Evolutionary conservation across 2,113 vertebrate genomes (phyloP), one percentile per base, ranked within the genome.

Genomic region (Eubucco bourcierii): DNA sequence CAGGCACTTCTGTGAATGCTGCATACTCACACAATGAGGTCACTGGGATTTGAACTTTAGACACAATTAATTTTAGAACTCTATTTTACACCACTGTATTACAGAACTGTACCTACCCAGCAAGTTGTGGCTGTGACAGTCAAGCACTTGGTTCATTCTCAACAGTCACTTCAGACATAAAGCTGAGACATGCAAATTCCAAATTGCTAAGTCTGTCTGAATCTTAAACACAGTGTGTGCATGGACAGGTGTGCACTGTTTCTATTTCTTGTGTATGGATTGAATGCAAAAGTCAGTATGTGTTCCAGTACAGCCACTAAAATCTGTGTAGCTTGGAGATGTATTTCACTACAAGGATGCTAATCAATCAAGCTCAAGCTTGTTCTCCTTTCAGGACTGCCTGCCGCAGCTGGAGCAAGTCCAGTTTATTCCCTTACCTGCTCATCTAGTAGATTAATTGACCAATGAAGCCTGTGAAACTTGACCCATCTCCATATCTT

Each of bases 41-140:
- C 89, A 94, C 5, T 61, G 44, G 74, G 53, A n/a, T 64, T 87
- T 95, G 93, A 92, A 93, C 84, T 93, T 87, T 61, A 83, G 65
- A 80, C 60, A 71, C 68, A 60, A 50, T 89, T 94, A 4, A 13
- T 83, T 95, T 89, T 94, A 67, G 61, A 64, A 64, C n/a, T 87
- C 68, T 72, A 23, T 67, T 29, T 95, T 67, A 77, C 20, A 53
- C 27, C 33, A 84, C 37, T 0, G 0, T 0, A 0, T 89, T 87
- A 44, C 34, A 58, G 52, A 76, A 6, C 20, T 70, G 72, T 66
- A 87, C 65, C 41, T 56, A 44, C 41, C 52, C 33, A 80, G 25
- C 56, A 84, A 70, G 84, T 80, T 87, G 25, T 56, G 77, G 58
- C 58, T 67, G 44, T 53, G 75, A 33, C 64, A 76, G 47, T 34